Conservation (phyloP, 2,113 vertebrate genomes). For the Ochotona princeps region DNA sequence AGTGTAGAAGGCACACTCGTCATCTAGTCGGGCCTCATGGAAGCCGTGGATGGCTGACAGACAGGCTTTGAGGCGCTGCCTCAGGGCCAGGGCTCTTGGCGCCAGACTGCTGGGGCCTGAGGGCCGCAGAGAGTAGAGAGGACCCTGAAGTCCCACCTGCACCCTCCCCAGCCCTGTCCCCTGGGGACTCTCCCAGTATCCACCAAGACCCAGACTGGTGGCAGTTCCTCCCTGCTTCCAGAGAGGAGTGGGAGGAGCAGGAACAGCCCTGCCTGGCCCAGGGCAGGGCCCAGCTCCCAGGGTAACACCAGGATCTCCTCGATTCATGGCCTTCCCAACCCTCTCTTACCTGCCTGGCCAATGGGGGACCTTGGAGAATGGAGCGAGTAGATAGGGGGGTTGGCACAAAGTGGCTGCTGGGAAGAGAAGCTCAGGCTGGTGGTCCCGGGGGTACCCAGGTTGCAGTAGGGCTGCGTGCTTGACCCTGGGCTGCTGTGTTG, state of each 20-base stretch:
- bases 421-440: constrained; percentile 72
- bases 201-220: not conserved
- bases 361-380: constrained; percentile 13
- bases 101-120: constrained; percentile 67
- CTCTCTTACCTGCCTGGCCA: constrained; percentile 72
- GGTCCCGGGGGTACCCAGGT: constrained; percentile 17
- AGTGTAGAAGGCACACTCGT: constrained; percentile 85
- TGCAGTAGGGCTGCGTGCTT: not conserved
- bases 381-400: constrained; percentile 8
- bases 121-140: not conserved
- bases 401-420: constrained; percentile 68
- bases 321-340: not conserved
- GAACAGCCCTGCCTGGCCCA: not conserved
- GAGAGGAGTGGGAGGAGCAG: not conserved
- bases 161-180: not conserved
- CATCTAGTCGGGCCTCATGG: constrained; percentile 79
- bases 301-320: not conserved
- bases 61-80: constrained; percentile 78
- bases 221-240: not conserved
- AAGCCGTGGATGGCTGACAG: constrained; percentile 73
- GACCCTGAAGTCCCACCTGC: not conserved
- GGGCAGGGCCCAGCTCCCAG: not conserved
- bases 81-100: constrained; percentile 70
- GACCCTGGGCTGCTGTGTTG: constrained; percentile 5
- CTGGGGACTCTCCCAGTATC: no score